Evolutionary conservation across 2,113 vertebrate genomes (phyloP), one percentile per base, ranked within the genome.

Genomic region (Gavia stellata): DNA sequence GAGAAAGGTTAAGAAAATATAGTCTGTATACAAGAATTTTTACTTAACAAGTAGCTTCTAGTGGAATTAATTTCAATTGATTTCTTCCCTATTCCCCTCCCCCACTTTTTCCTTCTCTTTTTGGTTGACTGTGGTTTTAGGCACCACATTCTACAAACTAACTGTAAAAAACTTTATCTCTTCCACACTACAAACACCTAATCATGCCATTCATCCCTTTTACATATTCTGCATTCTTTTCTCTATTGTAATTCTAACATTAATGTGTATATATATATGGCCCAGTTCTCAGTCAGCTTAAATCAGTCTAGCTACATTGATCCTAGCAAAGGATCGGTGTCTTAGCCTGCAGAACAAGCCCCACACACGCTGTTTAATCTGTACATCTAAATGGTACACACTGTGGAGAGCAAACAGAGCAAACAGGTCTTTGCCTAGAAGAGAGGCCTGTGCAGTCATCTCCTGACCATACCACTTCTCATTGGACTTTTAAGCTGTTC

Each of bases 381-480:
- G 17, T 38, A 59, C 18, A 44, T 75, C 34, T 55, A 59, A 73
- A 52, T 10, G 28, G n/a, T 40, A 38, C 1, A 1, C 0, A 0
- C 4, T 58, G 11, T 16, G 80, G 21, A 62, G 4, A 88, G 21
- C 12, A 58, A 50, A 61, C 17, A 58, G 58, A 34, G 21, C 12
- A 58, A 50, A 61, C 17, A 58, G 58, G 31, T 40, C 50, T 44
- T 68, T 77, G 23, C 40, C 61, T 66, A 24, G 38, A 81, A 74
- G 5, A 92, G 59, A 86, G 36, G 33, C 28, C 23, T 70, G 19
- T 29, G 61, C 29, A 21, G 53, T 52, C 28, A 38, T 45, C 49
- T 44, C 62, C 31, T 55, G 25, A 8, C n/a, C 26, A 31, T 23
- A 31, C 1, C 7, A 42, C 28, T 78, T 62, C 28, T 53, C 24